These are phyloP conservation scores for Pavo muticus DNA, from an alignment of 2,113 vertebrate species.

Conservation along the genomic window DNA sequence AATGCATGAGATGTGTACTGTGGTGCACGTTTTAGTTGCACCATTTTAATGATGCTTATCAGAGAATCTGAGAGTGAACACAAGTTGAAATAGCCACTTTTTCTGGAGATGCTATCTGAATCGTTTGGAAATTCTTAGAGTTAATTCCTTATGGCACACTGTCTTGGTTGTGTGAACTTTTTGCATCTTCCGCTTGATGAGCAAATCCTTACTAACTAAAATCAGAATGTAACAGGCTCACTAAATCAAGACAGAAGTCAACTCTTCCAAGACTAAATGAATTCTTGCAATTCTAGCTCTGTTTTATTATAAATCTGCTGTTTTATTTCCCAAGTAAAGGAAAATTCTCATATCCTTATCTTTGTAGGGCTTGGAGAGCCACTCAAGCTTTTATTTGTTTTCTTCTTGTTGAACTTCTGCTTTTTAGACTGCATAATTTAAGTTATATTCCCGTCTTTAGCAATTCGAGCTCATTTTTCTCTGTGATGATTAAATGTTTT, in stretches of 20 bases:
- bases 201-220: not conserved
- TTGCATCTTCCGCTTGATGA: not conserved
- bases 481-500: not conserved
- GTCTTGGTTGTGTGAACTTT: not conserved
- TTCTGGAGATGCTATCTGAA: not conserved
- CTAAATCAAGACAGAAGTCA: not conserved
- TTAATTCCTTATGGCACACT: not conserved
- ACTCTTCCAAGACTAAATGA: not conserved
- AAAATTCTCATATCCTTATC: not conserved
- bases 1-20: not conserved
- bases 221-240: not conserved
- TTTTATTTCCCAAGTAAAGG: not conserved
- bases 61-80: not conserved
- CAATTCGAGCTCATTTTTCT: not conserved
- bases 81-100: not conserved
- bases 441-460: not conserved
- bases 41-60: not conserved
- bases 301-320: not conserved
- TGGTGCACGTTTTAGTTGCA: not conserved
- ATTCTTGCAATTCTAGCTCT: not conserved
- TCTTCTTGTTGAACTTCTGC: not conserved
- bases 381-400: not conserved
- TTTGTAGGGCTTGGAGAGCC: not conserved
- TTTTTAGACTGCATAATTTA: not conserved
- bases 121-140: not conserved